Evolutionary conservation across 2,888 invertebrate species (phyloP), one percentile per base, ranked within the genome.

Genomic region (Opisthograptis luteolata): DNA sequence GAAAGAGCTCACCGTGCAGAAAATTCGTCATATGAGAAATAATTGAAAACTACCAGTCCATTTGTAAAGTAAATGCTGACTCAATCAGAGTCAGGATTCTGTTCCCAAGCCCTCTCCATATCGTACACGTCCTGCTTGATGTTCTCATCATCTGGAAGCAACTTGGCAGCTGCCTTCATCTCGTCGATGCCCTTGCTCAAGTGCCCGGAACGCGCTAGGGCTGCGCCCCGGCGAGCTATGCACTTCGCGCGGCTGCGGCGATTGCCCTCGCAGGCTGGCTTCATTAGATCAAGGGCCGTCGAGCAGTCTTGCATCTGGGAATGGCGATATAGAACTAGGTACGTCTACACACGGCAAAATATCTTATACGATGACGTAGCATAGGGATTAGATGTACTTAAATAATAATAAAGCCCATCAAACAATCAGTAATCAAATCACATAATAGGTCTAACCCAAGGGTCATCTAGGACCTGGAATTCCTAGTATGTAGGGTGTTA

Each of bases 71-170:
- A n/a, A n/a, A n/a, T n/a, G n/a, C n/a, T n/a, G n/a, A 17, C 34
- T 76, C 50, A 90, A 42, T 91, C 89, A 1, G 87, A 90, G 76
- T 96, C 95, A 2, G 93, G 94, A 70, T 95, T 94, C 55, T 97
- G 93, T 32, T 97, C 95, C 79, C 97, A 89, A 9, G 96, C 96
- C 64, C 95, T 94, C 41, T 93, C 92, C 92, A 95, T 94, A 62
- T 95, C 95, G 60, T 94, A 92, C 10, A 94, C 86, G 73, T 94
- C 94, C 39, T 87, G 83, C 70, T 91, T 90, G 32, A 95, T 90
- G 7, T 86, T 84, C 31, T 92, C 88, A 66, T 95, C 93, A 3
- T 92, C 85, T 0, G 95, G 95, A 42, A 93, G 76, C 12, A 96
- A 84, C 68, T 93, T 93, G 6, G 94, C 73, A 1, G 96, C 96